Evolutionary conservation across 2,888 invertebrate genomes (phyloP).

Genomic region (Gibbula magus): DNA sequence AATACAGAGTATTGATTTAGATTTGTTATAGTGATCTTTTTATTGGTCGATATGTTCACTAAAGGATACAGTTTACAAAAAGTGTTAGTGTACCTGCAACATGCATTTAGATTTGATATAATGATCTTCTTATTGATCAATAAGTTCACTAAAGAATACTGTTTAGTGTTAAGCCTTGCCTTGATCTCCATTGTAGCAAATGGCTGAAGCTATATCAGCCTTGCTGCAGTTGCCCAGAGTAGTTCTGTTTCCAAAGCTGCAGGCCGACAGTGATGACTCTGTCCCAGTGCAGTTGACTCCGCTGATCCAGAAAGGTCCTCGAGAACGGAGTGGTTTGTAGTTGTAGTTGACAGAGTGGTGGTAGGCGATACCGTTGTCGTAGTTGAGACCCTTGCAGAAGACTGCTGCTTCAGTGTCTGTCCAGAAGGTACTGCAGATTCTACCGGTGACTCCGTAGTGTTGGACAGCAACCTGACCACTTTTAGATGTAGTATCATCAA

Average conservation of each 20-base stretch:
- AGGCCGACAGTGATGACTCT: slow-evolving; percentile 51
- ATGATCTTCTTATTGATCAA: no score
- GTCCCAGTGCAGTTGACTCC: slow-evolving; percentile 60
- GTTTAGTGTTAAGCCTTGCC: no score
- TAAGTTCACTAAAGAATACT: no score
- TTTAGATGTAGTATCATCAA: slow-evolving; percentile 32
- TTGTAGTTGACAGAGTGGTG: slow-evolving; percentile 42
- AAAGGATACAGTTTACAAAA: no score
- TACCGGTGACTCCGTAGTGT: slow-evolving; percentile 71
- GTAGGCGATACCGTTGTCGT: slow-evolving; percentile 52
- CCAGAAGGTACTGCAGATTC: slow-evolving; percentile 73
- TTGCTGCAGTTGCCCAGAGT: slow-evolving; percentile 55
- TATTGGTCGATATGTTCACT: no score
- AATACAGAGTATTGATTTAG: no score
- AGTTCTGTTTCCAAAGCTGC: slow-evolving; percentile 50
- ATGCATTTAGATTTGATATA: no score
- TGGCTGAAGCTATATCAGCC: slow-evolving; percentile 53
- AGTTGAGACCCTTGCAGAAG: slow-evolving; percentile 55
- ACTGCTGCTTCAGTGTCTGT: slow-evolving; percentile 59
- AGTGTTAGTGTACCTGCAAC: no score
- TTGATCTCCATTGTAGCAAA: slow-evolving; percentile 57
- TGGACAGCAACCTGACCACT: slow-evolving; percentile 45
- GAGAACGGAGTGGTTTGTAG: slow-evolving; percentile 40
- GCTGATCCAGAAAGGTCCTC: slow-evolving; percentile 60
- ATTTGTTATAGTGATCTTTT: no score